A percentile compares a stretch with the other conserved stretches of the same genome.
phyloP scores from a whole-genome alignment of 2,888 invertebrate genomes.

The Lydus trimaculatus region DNA sequence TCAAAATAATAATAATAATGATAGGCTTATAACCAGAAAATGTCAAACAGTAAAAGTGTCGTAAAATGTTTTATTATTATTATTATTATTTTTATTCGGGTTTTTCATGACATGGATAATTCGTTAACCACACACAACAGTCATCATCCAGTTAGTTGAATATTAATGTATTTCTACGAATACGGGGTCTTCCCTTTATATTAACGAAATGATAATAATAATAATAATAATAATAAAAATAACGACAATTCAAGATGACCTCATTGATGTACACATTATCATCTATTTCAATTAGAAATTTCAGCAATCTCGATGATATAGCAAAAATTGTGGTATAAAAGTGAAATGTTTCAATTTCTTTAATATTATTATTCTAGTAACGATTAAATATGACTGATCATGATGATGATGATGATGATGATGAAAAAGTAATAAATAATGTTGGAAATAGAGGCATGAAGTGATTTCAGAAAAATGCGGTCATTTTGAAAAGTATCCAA shows the following conservation, averaged over 20 bases:
- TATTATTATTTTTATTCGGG: constrained; percentile 1
- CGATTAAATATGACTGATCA: constrained; percentile 15
- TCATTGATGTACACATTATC: constrained; percentile 11
- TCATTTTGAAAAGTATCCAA: constrained; percentile 31
- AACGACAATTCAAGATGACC: constrained; percentile 17
- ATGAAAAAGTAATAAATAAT: not conserved
- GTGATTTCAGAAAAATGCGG: constrained; percentile 20
- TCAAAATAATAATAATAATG: not conserved
- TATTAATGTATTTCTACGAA: constrained; percentile 10
- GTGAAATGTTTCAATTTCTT: constrained; percentile 35
- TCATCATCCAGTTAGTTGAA: constrained; percentile 9
- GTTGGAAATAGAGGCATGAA: not conserved
- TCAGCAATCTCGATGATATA: constrained; percentile 31
- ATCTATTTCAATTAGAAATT: not conserved
- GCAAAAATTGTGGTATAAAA: constrained; percentile 36
- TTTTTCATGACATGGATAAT: constrained; percentile 2
- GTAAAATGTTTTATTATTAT: not conserved
- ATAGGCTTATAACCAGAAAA: not conserved
- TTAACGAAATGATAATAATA: not conserved
- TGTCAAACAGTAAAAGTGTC: constrained; percentile 2
- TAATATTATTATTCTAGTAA: constrained; percentile 33
- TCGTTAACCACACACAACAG: constrained; percentile 10
- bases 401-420: not conserved
- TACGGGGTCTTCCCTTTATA: not conserved
- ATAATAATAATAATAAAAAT: not conserved